Evolutionary conservation across 2,888 invertebrate genomes (phyloP), one percentile per base, ranked within the genome.

Genomic region (Habrosyne pyritoides): DNA sequence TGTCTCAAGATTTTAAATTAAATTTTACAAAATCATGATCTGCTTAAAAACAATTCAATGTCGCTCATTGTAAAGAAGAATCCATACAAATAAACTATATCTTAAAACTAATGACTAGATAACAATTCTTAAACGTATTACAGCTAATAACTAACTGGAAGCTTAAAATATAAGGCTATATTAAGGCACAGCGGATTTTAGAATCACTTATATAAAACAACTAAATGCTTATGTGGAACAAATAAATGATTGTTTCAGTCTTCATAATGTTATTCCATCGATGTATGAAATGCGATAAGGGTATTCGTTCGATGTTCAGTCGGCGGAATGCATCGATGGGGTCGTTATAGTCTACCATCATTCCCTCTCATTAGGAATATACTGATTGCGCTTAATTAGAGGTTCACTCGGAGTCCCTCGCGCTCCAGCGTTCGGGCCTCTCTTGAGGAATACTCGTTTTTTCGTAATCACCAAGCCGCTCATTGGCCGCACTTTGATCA

Each of bases 361-460:
- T 87, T 88, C 86, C 83, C 91, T 85, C 88, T 90, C 92, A 91
- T 92, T 92, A 92, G 90, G 90, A 90, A 91, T 92, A 92, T 87
- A 91, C 91, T 92, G 92, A 92, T 92, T 92, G 89, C 89, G 88
- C 85, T 90, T 92, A 92, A 92, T 92, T 92, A 89, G 84, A 86
- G 89, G 87, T 85, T 87, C 88, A 81, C 88, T 83, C 79, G 74
- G 79, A 85, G 84, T 79, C 84, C 79, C 84, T 81, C 78, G 86
- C 89, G 87, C 86, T 86, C 83, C 84, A 78, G 78, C 80, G 80
- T 72, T 80, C 82, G 79, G 75, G 71, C 81, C 83, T 79, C 80
- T 83, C 86, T 80, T 76, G 80, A 84, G 81, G 86, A 89, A 87
- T 88, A 84, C 87, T 87, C 81, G 86, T 91, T 91, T 91, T 91